These are phyloP conservation scores for Strigamia transsilvanica DNA, from an alignment of 2,888 invertebrate species.

Conservation along the genomic window DNA sequence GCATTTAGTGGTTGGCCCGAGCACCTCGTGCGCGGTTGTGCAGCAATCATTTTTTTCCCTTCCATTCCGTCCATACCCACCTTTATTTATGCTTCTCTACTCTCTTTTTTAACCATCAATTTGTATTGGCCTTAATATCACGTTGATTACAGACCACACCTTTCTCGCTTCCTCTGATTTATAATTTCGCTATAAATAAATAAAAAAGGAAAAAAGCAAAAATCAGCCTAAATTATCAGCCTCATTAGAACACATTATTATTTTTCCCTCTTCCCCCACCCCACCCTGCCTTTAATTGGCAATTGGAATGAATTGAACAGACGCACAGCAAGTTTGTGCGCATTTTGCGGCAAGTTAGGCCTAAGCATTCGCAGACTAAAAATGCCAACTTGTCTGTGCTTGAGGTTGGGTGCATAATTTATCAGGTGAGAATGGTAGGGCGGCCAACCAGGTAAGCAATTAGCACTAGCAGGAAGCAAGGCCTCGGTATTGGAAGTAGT, in stretches of 20 bases:
- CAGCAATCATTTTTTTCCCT: constrained; percentile 9
- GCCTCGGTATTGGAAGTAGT: constrained; percentile 29
- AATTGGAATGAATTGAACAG: constrained; percentile 20
- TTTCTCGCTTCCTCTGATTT: background rate
- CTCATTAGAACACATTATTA: background rate
- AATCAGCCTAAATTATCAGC: background rate
- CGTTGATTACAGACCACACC: constrained; percentile 9
- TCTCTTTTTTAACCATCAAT: background rate
- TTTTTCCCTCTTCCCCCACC: background rate
- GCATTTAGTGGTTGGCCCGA: constrained; percentile 33
- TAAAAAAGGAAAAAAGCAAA: background rate
- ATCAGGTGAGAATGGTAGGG: constrained; percentile 43
- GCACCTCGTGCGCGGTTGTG: constrained; percentile 5
- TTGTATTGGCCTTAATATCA: constrained; percentile 3
- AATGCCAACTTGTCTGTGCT: background rate
- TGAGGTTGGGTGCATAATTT: constrained; percentile 41
- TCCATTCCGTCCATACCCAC: background rate
- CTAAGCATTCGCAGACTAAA: background rate
- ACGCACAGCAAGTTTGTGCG: background rate
- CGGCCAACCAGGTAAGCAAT: constrained; percentile 39
- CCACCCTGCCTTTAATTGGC: background rate
- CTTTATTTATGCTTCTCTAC: background rate
- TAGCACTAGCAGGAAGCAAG: constrained; percentile 41
- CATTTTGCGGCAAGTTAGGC: background rate
- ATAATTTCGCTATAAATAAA: constrained; percentile 12